Evolutionary conservation across 2,113 vertebrate species (phyloP).

Genomic region (Marmota monax): DNA sequence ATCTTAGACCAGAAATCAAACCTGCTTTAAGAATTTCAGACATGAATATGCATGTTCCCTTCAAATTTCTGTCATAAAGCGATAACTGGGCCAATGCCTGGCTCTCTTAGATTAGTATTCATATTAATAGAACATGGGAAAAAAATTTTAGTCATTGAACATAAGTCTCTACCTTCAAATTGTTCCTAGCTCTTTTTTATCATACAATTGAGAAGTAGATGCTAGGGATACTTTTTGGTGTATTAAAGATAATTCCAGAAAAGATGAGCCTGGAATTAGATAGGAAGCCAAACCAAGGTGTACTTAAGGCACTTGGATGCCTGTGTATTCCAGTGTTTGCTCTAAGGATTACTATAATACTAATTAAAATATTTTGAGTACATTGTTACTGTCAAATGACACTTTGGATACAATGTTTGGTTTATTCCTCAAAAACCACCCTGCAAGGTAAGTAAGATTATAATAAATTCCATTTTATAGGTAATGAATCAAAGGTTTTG

Average conservation of each 20-base stretch:
- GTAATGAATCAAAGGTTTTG: slow-evolving; percentile 58
- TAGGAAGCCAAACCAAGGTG: not conserved
- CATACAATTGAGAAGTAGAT: not conserved
- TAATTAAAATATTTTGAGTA: slow-evolving; percentile 9
- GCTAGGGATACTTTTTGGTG: not conserved
- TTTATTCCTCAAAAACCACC: slow-evolving; percentile 43
- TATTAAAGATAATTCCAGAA: not conserved
- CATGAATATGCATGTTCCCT: not conserved
- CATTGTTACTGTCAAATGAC: not conserved
- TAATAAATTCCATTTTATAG: slow-evolving; percentile 46
- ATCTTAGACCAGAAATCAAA: not conserved
- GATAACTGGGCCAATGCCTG: no score
- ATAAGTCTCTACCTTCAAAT: not conserved
- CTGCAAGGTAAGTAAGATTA: slow-evolving; percentile 41
- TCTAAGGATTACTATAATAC: slow-evolving; percentile 44
- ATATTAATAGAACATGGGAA: no score
- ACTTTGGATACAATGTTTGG: slow-evolving; percentile 9
- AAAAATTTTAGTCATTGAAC: not conserved
- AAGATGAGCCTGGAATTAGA: not conserved
- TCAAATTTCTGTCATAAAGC: accelerated
- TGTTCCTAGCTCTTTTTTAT: not conserved
- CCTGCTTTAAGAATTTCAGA: not conserved
- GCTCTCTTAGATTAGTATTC: no score
- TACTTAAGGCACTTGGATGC: not conserved
- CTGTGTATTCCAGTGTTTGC: not conserved